A percentile compares a stretch with the other conserved stretches of the same genome.
Conservation (phyloP, 2,888 invertebrate species). For the Ypsolopha sequella region DNA sequence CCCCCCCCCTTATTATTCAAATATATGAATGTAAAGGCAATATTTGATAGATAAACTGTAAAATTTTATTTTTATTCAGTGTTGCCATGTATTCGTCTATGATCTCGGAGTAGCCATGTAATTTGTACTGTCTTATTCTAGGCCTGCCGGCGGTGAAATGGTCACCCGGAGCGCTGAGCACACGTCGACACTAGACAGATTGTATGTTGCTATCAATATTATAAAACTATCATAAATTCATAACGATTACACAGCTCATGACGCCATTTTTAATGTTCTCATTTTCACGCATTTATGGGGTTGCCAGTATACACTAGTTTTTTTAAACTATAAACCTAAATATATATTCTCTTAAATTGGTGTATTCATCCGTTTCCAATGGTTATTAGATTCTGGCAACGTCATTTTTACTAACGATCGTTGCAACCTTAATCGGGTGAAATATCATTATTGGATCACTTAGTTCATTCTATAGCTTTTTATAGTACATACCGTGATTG, state of each 20-base stretch:
- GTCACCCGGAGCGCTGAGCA: constrained; percentile 65
- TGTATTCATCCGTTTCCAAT: background rate
- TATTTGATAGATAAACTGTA: too few relatives aligned
- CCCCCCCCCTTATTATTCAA: too few relatives aligned
- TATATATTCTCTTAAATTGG: background rate
- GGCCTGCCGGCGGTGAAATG: constrained; percentile 66
- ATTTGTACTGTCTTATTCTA: constrained; percentile 43
- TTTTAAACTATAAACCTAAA: background rate
- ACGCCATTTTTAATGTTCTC: background rate
- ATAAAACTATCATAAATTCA: background rate
- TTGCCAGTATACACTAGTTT: background rate
- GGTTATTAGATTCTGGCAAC: background rate
- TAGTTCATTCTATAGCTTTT: background rate
- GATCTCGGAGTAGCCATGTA: too few relatives aligned
- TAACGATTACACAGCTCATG: background rate
- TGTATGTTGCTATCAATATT: constrained; percentile 49
- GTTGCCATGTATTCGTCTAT: too few relatives aligned
- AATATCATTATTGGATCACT: background rate
- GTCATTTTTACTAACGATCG: background rate
- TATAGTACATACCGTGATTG: background rate
- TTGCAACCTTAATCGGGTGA: too few relatives aligned
- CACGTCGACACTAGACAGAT: constrained; percentile 65
- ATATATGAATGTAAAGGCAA: too few relatives aligned
- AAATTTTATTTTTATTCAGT: too few relatives aligned
- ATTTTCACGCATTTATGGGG: background rate